Evolutionary conservation across 2,797 vertebrate genomes (phyloP).

Genomic region (Myiothlypis chrysogaster): DNA sequence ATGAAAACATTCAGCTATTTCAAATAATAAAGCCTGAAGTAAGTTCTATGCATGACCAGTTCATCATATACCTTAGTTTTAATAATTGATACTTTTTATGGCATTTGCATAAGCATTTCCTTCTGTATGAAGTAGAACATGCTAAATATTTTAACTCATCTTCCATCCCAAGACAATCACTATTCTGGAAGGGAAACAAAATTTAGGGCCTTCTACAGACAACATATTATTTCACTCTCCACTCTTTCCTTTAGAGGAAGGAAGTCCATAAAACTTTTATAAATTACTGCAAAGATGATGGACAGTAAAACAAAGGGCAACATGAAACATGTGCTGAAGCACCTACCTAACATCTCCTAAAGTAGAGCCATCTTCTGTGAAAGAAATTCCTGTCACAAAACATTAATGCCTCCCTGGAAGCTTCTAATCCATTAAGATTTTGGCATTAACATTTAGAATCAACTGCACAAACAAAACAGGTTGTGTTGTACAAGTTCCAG

Average conservation of each 20-base stretch:
- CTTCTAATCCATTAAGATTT: constrained; percentile 10
- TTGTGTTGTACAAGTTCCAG: background rate
- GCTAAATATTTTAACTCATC: background rate
- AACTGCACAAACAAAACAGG: background rate
- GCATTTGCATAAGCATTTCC: background rate
- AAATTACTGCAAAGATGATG: background rate
- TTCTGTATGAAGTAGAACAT: background rate
- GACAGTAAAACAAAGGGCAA: background rate
- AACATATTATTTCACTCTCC: background rate
- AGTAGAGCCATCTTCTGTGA: background rate
- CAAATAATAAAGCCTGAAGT: background rate
- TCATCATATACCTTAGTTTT: background rate
- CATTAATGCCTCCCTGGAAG: background rate
- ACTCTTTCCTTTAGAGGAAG: background rate
- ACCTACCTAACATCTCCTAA: background rate
- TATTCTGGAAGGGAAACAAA: background rate
- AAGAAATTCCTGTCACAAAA: background rate
- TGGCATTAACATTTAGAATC: background rate
- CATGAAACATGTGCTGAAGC: background rate
- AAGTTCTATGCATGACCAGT: background rate
- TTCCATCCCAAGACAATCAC: background rate
- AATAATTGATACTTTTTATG: background rate
- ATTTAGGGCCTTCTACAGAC: background rate
- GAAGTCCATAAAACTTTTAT: background rate
- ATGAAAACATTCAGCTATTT: background rate